These are phyloP conservation scores for Drosophila kikkawai DNA, from an alignment of 1,140 invertebrate genomes.

Conservation along the genomic window DNA sequence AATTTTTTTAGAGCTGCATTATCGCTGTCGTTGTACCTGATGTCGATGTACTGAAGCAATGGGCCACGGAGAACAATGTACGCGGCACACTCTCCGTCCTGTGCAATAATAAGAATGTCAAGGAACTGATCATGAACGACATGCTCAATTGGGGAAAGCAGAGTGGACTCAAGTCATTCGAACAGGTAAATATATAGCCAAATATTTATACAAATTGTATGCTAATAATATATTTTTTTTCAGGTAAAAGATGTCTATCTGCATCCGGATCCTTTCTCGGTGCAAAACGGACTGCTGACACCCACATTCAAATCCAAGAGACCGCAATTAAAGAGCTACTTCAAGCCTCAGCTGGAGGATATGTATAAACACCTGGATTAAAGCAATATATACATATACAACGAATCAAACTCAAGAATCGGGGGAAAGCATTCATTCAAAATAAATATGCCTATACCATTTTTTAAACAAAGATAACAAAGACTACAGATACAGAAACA, in stretches of 20 bases:
- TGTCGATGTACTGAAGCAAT: slow-evolving; percentile 95
- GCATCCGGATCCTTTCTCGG: slow-evolving; percentile 96
- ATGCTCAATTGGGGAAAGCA: slow-evolving; percentile 95
- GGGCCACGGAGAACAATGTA: slow-evolving; percentile 94
- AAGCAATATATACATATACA: slow-evolving; percentile 49
- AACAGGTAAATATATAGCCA: slow-evolving; percentile 90
- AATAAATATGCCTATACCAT: slow-evolving; percentile 45
- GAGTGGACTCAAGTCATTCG: slow-evolving; percentile 96
- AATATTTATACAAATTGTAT: no score
- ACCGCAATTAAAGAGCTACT: slow-evolving; percentile 94
- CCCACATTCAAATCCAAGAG: slow-evolving; percentile 98
- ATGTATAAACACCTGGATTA: slow-evolving; percentile 90
- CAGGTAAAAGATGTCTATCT: slow-evolving; percentile 98
- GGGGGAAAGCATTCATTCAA: slow-evolving; percentile 59
- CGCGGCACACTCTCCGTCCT: slow-evolving; percentile 94
- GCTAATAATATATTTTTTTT: slow-evolving; percentile 60
- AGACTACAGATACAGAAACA: slow-evolving; percentile 64
- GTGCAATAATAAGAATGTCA: slow-evolving; percentile 94
- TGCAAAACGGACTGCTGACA: slow-evolving; percentile 98
- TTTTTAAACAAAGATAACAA: slow-evolving; percentile 59
- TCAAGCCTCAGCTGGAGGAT: slow-evolving; percentile 95
- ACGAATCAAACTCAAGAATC: slow-evolving; percentile 63
- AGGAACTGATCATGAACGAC: slow-evolving; percentile 95
- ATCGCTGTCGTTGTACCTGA: slow-evolving; percentile 98
- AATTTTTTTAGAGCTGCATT: slow-evolving; percentile 91